Evolutionary conservation across 2,113 vertebrate species (phyloP).

Genomic region (Seriola aureovittata): DNA sequence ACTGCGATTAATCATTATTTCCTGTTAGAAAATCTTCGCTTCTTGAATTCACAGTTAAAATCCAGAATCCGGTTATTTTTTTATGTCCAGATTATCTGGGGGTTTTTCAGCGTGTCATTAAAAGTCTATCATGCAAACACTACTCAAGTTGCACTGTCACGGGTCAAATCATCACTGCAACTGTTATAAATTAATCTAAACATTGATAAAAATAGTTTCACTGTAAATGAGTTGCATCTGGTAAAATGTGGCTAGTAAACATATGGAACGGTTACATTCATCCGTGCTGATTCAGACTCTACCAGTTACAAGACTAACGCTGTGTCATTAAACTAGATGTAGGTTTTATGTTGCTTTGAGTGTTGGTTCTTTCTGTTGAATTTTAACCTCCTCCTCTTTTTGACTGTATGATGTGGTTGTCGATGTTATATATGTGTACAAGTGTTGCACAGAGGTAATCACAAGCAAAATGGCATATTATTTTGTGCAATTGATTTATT

Average conservation of each 20-base stretch:
- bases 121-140: conserved; percentile 31
- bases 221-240: background rate
- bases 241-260: background rate
- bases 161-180: background rate
- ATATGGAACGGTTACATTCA: background rate
- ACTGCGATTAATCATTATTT: background rate
- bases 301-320: background rate
- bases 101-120: background rate
- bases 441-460: conserved; percentile 73
- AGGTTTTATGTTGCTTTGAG: conserved; percentile 39
- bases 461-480: conserved; percentile 67
- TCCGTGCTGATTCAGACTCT: conserved; percentile 7
- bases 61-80: background rate
- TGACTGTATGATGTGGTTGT: conserved; percentile 57
- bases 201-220: background rate
- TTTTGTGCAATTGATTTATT: conserved; percentile 84
- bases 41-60: conserved; percentile 1
- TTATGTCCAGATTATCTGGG: background rate
- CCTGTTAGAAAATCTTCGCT: background rate
- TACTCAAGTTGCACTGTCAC: conserved; percentile 12
- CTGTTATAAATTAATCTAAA: background rate
- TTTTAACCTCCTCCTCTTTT: conserved; percentile 23
- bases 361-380: conserved; percentile 30
- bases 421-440: conserved; percentile 57
- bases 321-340: conserved; percentile 10